Evolutionary conservation across 2,888 invertebrate genomes (phyloP).

Genomic region (Xylocampa areola): DNA sequence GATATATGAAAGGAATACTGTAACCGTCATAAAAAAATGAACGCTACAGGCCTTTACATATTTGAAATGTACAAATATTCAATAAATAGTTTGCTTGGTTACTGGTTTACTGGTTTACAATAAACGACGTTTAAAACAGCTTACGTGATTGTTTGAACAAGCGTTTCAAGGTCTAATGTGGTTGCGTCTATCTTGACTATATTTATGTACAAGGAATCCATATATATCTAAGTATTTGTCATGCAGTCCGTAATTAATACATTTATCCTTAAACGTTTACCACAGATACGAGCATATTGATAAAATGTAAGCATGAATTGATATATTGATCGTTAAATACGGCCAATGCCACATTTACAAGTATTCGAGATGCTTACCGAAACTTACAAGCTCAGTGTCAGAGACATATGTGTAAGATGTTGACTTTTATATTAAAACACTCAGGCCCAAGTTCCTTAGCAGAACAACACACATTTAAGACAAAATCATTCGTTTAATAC

Average conservation of each 20-base stretch:
- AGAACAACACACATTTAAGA: no score
- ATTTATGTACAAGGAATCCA: conserved; percentile 5
- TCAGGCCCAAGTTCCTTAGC: no score
- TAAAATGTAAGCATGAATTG: conserved; percentile 23
- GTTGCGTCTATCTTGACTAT: conserved; percentile 49
- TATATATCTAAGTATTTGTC: conserved; percentile 27
- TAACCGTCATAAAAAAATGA: no score
- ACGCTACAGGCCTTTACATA: no score
- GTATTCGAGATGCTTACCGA: conserved; percentile 37
- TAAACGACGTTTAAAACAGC: conserved; percentile 29
- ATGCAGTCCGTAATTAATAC: conserved; percentile 26
- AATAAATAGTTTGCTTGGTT: conserved; percentile 12
- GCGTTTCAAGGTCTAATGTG: conserved; percentile 61
- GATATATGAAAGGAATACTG: no score
- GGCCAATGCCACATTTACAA: conserved; percentile 17
- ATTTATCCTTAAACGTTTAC: conserved; percentile 22
- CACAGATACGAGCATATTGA: conserved; percentile 24
- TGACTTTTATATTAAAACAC: no score
- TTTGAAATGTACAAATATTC: no score
- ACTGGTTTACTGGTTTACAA: conserved; percentile 19
- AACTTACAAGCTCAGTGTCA: conserved; percentile 19
- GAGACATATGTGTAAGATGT: conserved; percentile 13
- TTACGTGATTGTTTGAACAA: conserved; percentile 21
- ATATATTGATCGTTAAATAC: conserved; percentile 22
- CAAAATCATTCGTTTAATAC: no score